Conservation (phyloP, 2,888 invertebrate species). For the Oligia fasciuncula region DNA sequence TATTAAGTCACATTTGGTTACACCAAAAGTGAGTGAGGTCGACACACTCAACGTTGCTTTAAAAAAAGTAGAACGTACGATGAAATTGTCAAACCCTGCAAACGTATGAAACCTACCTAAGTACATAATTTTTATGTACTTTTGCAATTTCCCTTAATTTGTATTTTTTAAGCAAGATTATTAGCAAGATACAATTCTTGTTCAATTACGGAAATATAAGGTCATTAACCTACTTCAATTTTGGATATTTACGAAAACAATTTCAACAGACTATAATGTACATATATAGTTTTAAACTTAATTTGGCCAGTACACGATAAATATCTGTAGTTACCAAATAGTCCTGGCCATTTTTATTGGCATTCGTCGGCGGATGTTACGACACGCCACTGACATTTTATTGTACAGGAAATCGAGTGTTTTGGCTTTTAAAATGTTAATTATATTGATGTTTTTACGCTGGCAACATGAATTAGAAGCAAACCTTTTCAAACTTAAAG, state of each 20-base stretch:
- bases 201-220: conserved; percentile 56
- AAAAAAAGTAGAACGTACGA: conserved; percentile 15
- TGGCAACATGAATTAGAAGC: conserved; percentile 25
- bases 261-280: conserved; percentile 44
- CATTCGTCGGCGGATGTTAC: conserved; percentile 72
- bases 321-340: conserved; percentile 64
- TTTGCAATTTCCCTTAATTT: conserved; percentile 47
- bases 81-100: conserved; percentile 9
- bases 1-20: background rate
- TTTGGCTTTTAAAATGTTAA: conserved; percentile 61
- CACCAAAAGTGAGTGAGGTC: conserved; percentile 27
- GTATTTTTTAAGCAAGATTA: conserved; percentile 46
- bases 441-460: conserved; percentile 52
- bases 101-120: background rate
- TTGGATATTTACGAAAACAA: conserved; percentile 37
- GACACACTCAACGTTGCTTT: conserved; percentile 4
- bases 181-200: conserved; percentile 34
- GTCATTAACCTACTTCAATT: conserved; percentile 62
- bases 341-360: conserved; percentile 62
- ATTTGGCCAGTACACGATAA: conserved; percentile 53
- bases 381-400: conserved; percentile 70
- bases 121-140: conserved; percentile 2
- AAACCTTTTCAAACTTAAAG: conserved; percentile 19
- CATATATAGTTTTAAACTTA: conserved; percentile 47
- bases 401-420: conserved; percentile 74